Percentiles rank a stretch among this genome's conserved stretches.
These are phyloP conservation scores for Apis dorsata DNA, from an alignment of 1,140 invertebrate species.

Conservation along the genomic window DNA sequence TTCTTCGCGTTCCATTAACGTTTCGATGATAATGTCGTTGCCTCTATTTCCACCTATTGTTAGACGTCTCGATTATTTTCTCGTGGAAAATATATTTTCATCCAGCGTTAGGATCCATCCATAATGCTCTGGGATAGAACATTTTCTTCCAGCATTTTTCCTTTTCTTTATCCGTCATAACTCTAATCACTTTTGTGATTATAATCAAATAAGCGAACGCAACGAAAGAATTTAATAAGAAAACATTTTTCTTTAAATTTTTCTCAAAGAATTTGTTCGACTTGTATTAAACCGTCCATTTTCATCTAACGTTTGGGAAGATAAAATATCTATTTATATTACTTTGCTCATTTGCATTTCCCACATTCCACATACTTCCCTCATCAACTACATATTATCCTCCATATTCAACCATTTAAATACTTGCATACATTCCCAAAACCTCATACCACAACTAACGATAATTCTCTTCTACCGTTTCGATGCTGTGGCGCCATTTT, in stretches of 20 bases:
- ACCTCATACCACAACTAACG: neutral
- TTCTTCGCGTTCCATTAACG: conserved; percentile 38
- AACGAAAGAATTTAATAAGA: neutral
- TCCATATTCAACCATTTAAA: neutral
- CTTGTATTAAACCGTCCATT: too few species aligned
- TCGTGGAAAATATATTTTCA: conserved; percentile 29
- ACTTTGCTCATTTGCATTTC: neutral
- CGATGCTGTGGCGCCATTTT: neutral
- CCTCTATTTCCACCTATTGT: conserved; percentile 36
- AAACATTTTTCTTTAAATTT: too few species aligned
- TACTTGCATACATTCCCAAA: neutral
- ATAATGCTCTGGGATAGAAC: neutral
- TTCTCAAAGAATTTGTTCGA: too few species aligned
- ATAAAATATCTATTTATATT: neutral
- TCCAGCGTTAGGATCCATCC: conserved; percentile 21
- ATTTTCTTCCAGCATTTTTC: neutral
- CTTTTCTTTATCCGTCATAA: conserved; percentile 6
- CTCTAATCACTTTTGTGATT: neutral
- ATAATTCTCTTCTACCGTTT: conserved; percentile 1
- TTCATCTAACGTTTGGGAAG: neutral
- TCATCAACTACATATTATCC: neutral
- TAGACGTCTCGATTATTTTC: conserved; percentile 1
- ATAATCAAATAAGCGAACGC: neutral
- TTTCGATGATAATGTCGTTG: conserved; percentile 28
- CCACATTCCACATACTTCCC: neutral